phyloP scores from a whole-genome alignment of 2,797 vertebrate species.

The Propithecus deckenii region DNA sequence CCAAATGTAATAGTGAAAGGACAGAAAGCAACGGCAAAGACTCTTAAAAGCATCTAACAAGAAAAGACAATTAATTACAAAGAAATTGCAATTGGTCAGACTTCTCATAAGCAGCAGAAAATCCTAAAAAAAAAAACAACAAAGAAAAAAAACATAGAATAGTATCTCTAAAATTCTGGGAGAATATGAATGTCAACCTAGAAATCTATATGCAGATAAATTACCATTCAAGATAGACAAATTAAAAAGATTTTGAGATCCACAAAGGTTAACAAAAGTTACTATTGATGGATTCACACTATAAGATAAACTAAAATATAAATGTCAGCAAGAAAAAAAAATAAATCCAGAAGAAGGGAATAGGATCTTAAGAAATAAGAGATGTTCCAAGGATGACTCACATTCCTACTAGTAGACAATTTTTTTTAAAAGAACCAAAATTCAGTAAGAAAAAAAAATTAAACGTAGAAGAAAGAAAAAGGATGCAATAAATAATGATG shows the following conservation, averaged over 20 bases:
- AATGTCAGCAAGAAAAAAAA: not conserved
- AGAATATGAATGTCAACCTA: not conserved
- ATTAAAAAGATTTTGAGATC: not conserved
- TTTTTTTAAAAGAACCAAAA: not conserved
- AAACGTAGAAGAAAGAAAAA: not conserved
- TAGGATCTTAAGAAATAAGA: not conserved
- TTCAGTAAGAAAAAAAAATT: not conserved
- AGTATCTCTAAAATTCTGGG: not conserved
- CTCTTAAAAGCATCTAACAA: not conserved
- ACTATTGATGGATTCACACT: not conserved
- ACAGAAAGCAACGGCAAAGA: not conserved
- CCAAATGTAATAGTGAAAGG: not conserved
- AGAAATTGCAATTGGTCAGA: not conserved
- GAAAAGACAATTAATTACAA: not conserved
- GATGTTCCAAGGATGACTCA: not conserved
- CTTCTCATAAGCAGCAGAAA: not conserved
- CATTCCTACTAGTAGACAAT: not conserved
- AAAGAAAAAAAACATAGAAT: not conserved
- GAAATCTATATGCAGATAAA: not conserved
- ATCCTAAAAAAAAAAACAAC: not conserved
- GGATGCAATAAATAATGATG: not conserved
- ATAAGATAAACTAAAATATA: not conserved
- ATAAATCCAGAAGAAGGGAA: not conserved
- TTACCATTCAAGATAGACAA: not conserved
- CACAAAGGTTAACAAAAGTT: not conserved